Conservation (phyloP, 2,888 invertebrate species). For the Xanthia icteritia region DNA sequence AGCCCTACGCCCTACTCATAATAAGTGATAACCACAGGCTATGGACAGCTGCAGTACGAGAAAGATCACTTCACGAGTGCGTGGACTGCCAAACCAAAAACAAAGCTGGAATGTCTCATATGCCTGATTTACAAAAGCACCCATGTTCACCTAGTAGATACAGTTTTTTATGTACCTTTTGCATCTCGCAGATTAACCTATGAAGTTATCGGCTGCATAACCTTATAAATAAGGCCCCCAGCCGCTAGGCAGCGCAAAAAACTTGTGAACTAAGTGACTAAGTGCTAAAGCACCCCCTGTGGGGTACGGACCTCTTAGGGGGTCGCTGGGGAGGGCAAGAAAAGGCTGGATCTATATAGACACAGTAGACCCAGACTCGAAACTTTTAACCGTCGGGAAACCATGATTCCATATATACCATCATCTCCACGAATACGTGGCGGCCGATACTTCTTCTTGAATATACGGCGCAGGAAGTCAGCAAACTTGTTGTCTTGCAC, state of each 20-base stretch:
- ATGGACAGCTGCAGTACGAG: too few species aligned
- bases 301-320: not conserved
- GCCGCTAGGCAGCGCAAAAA: too few species aligned
- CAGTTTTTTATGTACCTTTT: not conserved
- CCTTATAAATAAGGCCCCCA: not conserved
- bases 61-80: not conserved
- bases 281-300: too few species aligned
- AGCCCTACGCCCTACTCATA: too few species aligned
- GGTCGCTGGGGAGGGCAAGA: not conserved
- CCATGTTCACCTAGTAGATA: not conserved
- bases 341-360: not conserved
- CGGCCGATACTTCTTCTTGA: conserved; percentile 95
- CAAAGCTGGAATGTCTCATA: not conserved
- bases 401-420: conserved; percentile 71
- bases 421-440: conserved; percentile 90
- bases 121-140: not conserved
- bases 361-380: not conserved
- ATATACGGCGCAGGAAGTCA: conserved; percentile 94
- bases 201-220: not conserved
- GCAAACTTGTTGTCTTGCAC: conserved; percentile 94
- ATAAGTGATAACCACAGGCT: not conserved
- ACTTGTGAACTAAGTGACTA: not conserved
- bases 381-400: not conserved
- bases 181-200: not conserved
- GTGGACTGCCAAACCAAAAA: not conserved